Percentiles rank a stretch among this genome's conserved stretches.
Evolutionary conservation across 2,888 invertebrate genomes (phyloP).

Genomic region (Aricia artaxerxes): DNA sequence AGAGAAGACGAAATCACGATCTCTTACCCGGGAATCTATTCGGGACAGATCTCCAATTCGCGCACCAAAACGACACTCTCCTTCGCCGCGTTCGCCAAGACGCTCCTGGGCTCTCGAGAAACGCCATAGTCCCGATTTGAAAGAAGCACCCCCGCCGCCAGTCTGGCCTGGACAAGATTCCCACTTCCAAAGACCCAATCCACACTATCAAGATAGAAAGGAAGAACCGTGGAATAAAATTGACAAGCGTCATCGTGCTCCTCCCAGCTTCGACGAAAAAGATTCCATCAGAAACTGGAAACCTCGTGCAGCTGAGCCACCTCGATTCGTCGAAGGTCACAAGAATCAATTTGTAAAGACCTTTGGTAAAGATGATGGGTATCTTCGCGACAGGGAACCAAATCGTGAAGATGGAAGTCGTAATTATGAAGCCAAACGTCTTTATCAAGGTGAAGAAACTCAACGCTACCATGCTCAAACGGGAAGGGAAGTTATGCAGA

Average conservation of each 20-base stretch:
- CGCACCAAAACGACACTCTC: conserved; percentile 60
- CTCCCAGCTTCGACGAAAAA: conserved; percentile 38
- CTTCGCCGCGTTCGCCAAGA: conserved; percentile 64
- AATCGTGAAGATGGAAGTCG: conserved; percentile 35
- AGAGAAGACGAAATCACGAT: conserved; percentile 42
- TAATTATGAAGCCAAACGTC: conserved; percentile 35
- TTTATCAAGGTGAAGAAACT: conserved; percentile 38
- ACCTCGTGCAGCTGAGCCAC: conserved; percentile 35
- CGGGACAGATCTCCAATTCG: conserved; percentile 60
- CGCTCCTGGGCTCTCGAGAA: conserved; percentile 73
- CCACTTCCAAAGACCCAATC: conserved; percentile 38
- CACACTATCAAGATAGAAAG: conserved; percentile 45
- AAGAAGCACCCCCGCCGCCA: conserved; percentile 65
- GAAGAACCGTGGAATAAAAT: conserved; percentile 45
- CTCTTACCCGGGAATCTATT: conserved; percentile 50
- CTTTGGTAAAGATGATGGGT: conserved; percentile 36
- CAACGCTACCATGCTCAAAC: conserved; percentile 37
- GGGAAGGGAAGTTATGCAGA: conserved; percentile 40
- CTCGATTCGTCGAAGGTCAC: conserved; percentile 37
- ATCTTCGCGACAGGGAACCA: conserved; percentile 40
- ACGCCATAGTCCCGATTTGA: conserved; percentile 57
- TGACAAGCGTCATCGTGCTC: conserved; percentile 34
- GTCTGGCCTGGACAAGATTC: conserved; percentile 60
- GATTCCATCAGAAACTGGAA: conserved; percentile 40
- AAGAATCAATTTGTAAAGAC: conserved; percentile 37